Evolutionary conservation across 2,113 vertebrate species (phyloP).

Genomic region (Brachypteracias leptosomus): DNA sequence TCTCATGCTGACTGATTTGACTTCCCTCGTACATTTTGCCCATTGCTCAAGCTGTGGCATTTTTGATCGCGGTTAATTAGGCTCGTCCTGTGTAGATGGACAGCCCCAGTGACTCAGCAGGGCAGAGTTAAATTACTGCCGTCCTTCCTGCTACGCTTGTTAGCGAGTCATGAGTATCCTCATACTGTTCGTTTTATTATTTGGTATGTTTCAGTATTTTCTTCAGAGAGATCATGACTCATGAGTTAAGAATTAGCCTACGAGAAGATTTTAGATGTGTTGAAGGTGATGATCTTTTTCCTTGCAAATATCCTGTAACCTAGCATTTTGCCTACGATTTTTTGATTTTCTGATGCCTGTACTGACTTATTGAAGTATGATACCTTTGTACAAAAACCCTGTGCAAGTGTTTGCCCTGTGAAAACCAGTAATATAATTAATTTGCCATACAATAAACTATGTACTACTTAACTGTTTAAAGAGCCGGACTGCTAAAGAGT

Average conservation of each 20-base stretch:
- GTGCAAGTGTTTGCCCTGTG: conserved; percentile 15
- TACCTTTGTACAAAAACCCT: conserved; percentile 13
- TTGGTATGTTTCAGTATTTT: conserved; percentile 1
- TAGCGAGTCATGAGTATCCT: conserved; percentile 68
- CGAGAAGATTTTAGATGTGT: background rate
- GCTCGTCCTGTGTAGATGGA: conserved; percentile 70
- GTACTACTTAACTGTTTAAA: background rate
- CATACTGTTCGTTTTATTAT: conserved; percentile 22
- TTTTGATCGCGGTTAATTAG: conserved; percentile 76
- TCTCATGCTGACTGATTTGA: conserved; percentile 67
- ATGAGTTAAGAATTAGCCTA: background rate
- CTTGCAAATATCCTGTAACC: background rate
- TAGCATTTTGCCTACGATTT: background rate
- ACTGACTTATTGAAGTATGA: conserved; percentile 14
- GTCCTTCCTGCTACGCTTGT: conserved; percentile 66
- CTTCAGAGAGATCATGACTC: conserved; percentile 32
- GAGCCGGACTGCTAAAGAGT: background rate
- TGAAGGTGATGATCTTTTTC: background rate
- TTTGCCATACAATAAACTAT: conserved; percentile 7
- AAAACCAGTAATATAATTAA: conserved; percentile 6
- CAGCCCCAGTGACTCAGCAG: conserved; percentile 74
- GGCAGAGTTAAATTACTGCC: conserved; percentile 73
- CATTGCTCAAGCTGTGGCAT: conserved; percentile 60
- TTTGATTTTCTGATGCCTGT: conserved; percentile 8
- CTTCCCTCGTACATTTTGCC: conserved; percentile 49